Evolutionary conservation across 1,140 invertebrate species (phyloP).

Genomic region (Drosophila mauritiana): DNA sequence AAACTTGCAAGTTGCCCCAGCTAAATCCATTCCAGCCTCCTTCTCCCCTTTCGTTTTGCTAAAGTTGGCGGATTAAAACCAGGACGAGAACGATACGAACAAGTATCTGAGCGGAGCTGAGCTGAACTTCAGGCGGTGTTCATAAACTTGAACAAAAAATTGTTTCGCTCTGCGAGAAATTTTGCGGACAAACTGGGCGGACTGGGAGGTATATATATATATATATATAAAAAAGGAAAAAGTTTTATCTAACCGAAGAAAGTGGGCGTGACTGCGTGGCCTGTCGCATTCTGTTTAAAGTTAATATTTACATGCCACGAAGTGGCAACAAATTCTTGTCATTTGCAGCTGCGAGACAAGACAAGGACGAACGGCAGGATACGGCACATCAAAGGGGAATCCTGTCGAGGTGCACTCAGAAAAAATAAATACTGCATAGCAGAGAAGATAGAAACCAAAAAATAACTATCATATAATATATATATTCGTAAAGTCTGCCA

Average conservation of each 20-base stretch:
- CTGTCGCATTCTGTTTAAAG: slow-evolving; percentile 78
- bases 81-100: slow-evolving; percentile 20
- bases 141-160: slow-evolving; percentile 57
- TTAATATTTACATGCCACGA: slow-evolving; percentile 81
- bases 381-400: slow-evolving; percentile 43
- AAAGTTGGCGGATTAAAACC: slow-evolving; percentile 38
- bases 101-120: slow-evolving; percentile 10
- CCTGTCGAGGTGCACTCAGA: slow-evolving; percentile 9
- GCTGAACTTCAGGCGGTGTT: slow-evolving; percentile 13
- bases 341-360: slow-evolving; percentile 69
- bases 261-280: slow-evolving; percentile 44
- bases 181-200: slow-evolving; percentile 6
- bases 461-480: no score
- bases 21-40: slow-evolving; percentile 22
- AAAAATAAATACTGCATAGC: not conserved
- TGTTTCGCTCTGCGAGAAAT: slow-evolving; percentile 37
- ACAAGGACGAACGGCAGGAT: slow-evolving; percentile 52
- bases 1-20: slow-evolving; percentile 67
- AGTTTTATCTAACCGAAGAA: slow-evolving; percentile 65
- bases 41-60: not conserved
- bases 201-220: no score
- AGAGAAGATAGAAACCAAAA: no score
- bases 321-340: slow-evolving; percentile 78
- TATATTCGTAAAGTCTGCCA: no score
- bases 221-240: slow-evolving; percentile 16